Evolutionary conservation across 2,888 invertebrate species (phyloP), one percentile per base, ranked within the genome.

Genomic region (Incurvaria masculella): DNA sequence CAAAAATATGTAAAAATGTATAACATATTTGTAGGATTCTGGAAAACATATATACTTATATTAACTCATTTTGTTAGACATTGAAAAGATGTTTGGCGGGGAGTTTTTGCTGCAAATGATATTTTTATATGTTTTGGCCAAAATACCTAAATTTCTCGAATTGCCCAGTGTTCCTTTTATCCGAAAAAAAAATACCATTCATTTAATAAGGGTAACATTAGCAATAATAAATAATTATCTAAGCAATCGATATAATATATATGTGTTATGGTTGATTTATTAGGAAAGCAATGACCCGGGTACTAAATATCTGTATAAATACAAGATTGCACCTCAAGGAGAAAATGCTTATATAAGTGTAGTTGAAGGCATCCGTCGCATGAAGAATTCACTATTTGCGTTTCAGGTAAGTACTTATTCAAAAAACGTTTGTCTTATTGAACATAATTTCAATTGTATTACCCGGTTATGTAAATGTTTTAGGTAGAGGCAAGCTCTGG

Each of bases 401-500:
- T 85, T 81, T 56, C 82, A 83, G 66, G 82, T 71, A 33, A 26
- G 4, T 21, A n/a, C 40, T 42, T 17, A 18, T 2, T 8, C 18
- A 33, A 26, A 46, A 21, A 8, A n/a, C n/a, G n/a, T n/a, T n/a
- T n/a, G n/a, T n/a, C n/a, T n/a, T n/a, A n/a, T 18, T 19, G 5
- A 18, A 40, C 4, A 17, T 10, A 40, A 17, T 40, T 40, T 40
- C 4, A 8, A 40, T 6, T 40, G 19, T 40, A 8, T 19, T 40
- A 6, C 5, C 5, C 5, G 17, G 4, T 4, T 18, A 18, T 6
- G 19, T 40, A 19, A 8, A 40, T 10, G 23, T 23, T 21, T 1
- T 47, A 80, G 79, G 76, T 83, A 49, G 85, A 85, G 55, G 65
- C 78, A 20, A 76, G 78, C 43, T 69, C 83, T 1, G 85, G 81